Percentiles rank a stretch among this genome's conserved stretches.
phyloP scores from a whole-genome alignment of 92 coral and sea anemone species.

The Actinernus sp. region DNA sequence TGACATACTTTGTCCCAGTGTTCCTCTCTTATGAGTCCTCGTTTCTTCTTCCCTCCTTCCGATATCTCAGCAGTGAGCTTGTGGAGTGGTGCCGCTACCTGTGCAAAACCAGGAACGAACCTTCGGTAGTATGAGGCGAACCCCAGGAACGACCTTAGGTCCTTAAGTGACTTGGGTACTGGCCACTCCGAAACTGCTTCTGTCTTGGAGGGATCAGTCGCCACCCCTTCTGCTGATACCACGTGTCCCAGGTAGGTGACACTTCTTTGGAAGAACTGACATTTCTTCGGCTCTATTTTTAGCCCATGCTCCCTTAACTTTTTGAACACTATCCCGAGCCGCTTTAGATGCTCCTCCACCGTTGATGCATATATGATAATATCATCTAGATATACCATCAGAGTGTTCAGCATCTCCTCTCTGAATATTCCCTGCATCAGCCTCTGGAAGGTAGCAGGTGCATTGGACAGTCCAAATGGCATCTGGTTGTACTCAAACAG shows the following conservation, averaged over 20 bases:
- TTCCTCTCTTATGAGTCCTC: not conserved
- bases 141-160: conserved; percentile 32
- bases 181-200: conserved; percentile 32
- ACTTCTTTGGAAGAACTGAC: conserved; percentile 15
- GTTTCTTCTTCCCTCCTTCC: conserved; percentile 23
- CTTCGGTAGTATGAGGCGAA: conserved; percentile 39
- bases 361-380: conserved; percentile 40
- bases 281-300: conserved; percentile 42
- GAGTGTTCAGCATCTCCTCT: conserved; percentile 33
- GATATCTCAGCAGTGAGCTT: conserved; percentile 20
- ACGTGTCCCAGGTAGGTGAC: conserved; percentile 55
- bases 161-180: conserved; percentile 27
- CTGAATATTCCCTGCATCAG: conserved; percentile 37
- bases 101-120: conserved; percentile 26
- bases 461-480: conserved; percentile 37
- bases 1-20: conserved; percentile 10
- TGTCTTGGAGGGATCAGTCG: conserved; percentile 42
- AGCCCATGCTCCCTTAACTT: conserved; percentile 36
- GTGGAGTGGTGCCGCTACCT: conserved; percentile 36
- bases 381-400: conserved; percentile 55
- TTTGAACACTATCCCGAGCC: conserved; percentile 21
- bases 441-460: conserved; percentile 41
- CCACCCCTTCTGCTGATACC: conserved; percentile 42
- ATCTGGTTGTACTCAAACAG: conserved; percentile 44
- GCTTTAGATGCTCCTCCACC: conserved; percentile 7